A percentile compares a stretch with the other conserved stretches of the same genome.
These are phyloP conservation scores for Meloidogyne hapla DNA, from an alignment of 1,140 invertebrate genomes.

Conservation along the genomic window DNA sequence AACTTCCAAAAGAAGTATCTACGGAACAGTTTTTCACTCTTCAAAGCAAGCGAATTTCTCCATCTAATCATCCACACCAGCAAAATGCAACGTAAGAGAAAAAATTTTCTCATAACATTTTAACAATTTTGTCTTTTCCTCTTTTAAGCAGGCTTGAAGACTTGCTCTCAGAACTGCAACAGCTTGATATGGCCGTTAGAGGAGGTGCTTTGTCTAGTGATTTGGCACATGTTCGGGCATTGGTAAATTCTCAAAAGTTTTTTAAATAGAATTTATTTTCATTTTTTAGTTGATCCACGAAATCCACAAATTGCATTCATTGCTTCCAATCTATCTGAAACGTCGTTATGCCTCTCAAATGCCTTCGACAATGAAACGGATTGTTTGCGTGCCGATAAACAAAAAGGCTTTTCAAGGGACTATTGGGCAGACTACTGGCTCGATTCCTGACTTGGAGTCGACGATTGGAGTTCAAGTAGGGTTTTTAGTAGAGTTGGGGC, in stretches of 20 bases:
- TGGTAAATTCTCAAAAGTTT: not conserved
- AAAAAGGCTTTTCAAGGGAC: not conserved
- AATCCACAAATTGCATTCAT: not conserved
- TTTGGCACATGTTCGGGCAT: not conserved
- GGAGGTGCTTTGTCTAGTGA: not conserved
- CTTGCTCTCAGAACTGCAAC: not conserved
- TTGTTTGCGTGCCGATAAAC: slow-evolving; percentile 2
- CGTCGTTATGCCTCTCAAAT: not conserved
- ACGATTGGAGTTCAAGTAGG: not conserved
- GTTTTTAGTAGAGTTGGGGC: no score
- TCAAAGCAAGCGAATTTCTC: not conserved
- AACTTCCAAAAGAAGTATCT: not conserved
- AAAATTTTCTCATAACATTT: no score
- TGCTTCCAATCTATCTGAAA: not conserved
- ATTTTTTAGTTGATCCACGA: not conserved
- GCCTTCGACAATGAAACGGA: slow-evolving; percentile 1
- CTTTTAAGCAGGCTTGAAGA: not conserved
- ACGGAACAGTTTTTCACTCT: not conserved
- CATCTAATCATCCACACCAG: not conserved
- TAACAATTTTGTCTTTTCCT: not conserved
- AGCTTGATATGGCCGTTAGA: not conserved
- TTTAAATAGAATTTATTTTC: not conserved
- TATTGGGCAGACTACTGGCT: not conserved
- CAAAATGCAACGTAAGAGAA: not conserved
- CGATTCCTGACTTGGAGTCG: not conserved